Conservation (phyloP, 2,113 vertebrate genomes). For the Cygnus atratus region DNA sequence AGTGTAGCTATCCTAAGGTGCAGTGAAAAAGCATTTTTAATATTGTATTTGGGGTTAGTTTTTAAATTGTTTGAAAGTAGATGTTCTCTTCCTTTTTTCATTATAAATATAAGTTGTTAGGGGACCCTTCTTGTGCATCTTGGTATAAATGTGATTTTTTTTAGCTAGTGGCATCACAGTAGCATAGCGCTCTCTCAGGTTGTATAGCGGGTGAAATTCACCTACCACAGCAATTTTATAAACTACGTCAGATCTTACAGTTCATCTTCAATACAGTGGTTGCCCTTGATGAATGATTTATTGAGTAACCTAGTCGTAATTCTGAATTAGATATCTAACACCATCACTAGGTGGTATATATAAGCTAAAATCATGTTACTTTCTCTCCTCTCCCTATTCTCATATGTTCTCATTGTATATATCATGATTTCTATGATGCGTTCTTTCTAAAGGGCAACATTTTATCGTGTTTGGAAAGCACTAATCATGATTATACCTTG, state of each 20-base stretch:
- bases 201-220: neutral
- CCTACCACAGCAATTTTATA: neutral
- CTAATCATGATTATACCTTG: constrained; percentile 5
- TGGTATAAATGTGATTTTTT: neutral
- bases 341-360: neutral
- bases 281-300: neutral
- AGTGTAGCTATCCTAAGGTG: neutral
- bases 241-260: neutral
- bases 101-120: neutral
- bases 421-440: neutral
- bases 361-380: neutral
- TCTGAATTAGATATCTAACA: neutral
- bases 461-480: neutral
- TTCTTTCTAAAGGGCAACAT: neutral
- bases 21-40: neutral
- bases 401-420: neutral
- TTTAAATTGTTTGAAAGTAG: neutral
- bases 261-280: neutral
- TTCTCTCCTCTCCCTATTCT: neutral
- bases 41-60: neutral
- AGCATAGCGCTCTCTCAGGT: neutral
- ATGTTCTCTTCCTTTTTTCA: neutral
- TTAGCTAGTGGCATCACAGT: neutral
- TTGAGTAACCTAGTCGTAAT: neutral
- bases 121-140: neutral